Conservation (phyloP, 1,140 invertebrate species). For the Notospermus geniculatus region DNA sequence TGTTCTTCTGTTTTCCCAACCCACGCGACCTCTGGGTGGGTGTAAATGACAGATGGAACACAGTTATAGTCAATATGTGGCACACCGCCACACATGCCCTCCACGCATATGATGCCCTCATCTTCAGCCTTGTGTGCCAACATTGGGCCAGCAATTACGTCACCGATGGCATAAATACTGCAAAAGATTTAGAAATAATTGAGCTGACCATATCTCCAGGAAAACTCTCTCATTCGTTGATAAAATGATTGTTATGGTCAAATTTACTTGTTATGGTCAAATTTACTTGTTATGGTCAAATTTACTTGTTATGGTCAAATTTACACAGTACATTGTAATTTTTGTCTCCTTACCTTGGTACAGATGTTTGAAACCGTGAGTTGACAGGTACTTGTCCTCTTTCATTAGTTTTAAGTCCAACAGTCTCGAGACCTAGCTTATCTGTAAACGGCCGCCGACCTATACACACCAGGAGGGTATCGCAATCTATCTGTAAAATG, state of each 20-base stretch:
- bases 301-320: too few relatives aligned
- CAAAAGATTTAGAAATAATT: conserved; percentile 25
- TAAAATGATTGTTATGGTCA: too few relatives aligned
- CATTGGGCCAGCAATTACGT: conserved; percentile 99
- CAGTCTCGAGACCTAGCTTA: conserved; percentile 86
- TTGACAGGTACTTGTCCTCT: conserved; percentile 95
- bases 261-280: too few relatives aligned
- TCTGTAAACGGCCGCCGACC: conserved; percentile 91
- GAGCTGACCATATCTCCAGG: too few relatives aligned
- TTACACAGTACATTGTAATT: not conserved
- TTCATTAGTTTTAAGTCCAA: conserved; percentile 90
- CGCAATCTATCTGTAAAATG: conserved; percentile 78
- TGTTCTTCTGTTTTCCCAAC: conserved; percentile 96
- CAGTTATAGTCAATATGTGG: conserved; percentile 99
- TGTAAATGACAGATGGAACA: conserved; percentile 96
- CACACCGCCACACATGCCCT: conserved; percentile 85
- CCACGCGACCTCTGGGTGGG: conserved; percentile 99
- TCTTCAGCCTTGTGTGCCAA: conserved; percentile 99
- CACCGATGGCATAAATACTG: conserved; percentile 97
- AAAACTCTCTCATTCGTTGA: too few relatives aligned
- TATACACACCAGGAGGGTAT: conserved; percentile 91
- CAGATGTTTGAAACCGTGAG: conserved; percentile 91
- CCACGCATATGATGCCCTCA: conserved; percentile 95
- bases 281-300: too few relatives aligned
- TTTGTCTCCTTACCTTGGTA: conserved; percentile 70